Percentiles rank a stretch among this genome's conserved stretches.
phyloP scores from a whole-genome alignment of 2,113 vertebrate species.

The Barbus barbus region DNA sequence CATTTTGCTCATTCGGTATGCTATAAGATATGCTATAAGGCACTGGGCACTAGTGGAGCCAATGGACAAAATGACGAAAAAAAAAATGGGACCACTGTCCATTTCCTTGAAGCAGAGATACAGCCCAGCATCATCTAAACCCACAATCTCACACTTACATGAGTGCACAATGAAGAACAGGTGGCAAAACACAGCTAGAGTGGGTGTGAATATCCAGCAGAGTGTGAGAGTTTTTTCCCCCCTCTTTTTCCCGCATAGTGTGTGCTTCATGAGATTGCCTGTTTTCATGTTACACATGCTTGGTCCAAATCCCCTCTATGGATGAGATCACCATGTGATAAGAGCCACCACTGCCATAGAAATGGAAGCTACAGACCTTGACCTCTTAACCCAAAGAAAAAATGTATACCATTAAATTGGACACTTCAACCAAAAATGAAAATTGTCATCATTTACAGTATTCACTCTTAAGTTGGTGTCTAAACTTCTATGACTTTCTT shows the following conservation, averaged over 20 bases:
- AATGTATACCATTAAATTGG: neutral
- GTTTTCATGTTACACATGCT: slow-evolving; percentile 46
- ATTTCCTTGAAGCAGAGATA: slow-evolving; percentile 37
- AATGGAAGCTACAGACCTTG: slow-evolving; percentile 13
- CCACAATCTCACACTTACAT: slow-evolving; percentile 58
- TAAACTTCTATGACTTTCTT: neutral
- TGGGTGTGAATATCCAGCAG: slow-evolving; percentile 56
- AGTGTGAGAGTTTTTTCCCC: slow-evolving; percentile 51
- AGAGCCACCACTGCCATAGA: neutral
- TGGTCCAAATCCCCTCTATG: slow-evolving; percentile 35
- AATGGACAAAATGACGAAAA: neutral
- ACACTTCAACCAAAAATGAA: neutral
- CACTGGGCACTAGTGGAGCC: neutral
- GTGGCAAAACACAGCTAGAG: slow-evolving; percentile 57
- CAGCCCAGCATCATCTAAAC: slow-evolving; percentile 42
- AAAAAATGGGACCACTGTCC: neutral
- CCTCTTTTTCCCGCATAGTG: slow-evolving; percentile 31
- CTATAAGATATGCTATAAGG: neutral
- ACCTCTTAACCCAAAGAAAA: neutral
- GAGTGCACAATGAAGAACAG: slow-evolving; percentile 56
- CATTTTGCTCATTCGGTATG: neutral
- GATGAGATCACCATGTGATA: slow-evolving; percentile 40
- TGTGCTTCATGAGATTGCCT: slow-evolving; percentile 46
- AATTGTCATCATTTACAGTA: neutral
- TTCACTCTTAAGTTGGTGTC: neutral